Conservation (phyloP, 2,888 invertebrate genomes). For the Quadriops clusia region DNA sequence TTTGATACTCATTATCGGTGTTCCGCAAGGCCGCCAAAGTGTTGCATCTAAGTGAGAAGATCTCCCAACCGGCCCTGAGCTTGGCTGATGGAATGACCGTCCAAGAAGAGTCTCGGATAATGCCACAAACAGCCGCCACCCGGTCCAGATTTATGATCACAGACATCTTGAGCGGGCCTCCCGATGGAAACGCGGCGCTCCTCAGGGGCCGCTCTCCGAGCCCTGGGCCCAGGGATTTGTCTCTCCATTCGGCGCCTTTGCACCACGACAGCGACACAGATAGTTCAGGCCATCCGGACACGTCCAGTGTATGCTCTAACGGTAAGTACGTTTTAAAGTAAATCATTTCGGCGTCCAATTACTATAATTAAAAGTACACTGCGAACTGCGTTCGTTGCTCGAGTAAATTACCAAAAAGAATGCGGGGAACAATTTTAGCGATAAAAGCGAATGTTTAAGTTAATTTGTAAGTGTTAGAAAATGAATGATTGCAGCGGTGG, state of each 20-base stretch:
- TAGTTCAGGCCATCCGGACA: slow-evolving; percentile 43
- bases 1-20: slow-evolving; percentile 3
- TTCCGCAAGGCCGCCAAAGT: slow-evolving; percentile 28
- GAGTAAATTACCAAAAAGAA: too few relatives aligned
- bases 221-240: slow-evolving; percentile 44
- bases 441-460: too few relatives aligned
- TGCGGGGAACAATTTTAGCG: too few relatives aligned
- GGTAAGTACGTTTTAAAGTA: slow-evolving; percentile 32
- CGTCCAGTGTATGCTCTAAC: slow-evolving; percentile 43
- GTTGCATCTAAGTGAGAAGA: slow-evolving; percentile 33
- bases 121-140: slow-evolving; percentile 40
- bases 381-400: neutral
- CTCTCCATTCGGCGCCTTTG: slow-evolving; percentile 37
- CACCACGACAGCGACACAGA: slow-evolving; percentile 41
- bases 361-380: too few relatives aligned
- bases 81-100: slow-evolving; percentile 40
- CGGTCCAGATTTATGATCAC: slow-evolving; percentile 84
- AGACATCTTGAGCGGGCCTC: slow-evolving; percentile 60
- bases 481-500: too few relatives aligned
- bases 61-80: slow-evolving; percentile 29
- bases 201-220: slow-evolving; percentile 39
- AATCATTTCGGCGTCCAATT: neutral
- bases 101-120: slow-evolving; percentile 36
- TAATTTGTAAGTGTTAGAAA: too few relatives aligned
- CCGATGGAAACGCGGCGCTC: slow-evolving; percentile 43